Percentiles rank a stretch among this genome's conserved stretches.
Conservation (phyloP, 2,888 invertebrate genomes). For the Gymnocheta viridis region DNA sequence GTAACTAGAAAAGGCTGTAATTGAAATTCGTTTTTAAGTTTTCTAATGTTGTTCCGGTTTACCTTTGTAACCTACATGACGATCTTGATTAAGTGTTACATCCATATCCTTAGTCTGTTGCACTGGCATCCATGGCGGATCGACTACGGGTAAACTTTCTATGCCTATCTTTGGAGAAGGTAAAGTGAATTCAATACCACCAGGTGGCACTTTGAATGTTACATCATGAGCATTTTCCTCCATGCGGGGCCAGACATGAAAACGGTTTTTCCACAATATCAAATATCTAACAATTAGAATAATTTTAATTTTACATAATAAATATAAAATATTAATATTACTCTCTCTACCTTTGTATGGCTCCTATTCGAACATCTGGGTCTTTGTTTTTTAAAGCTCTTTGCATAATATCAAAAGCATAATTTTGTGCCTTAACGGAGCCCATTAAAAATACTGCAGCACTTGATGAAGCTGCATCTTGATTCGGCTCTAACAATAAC, state of each 20-base stretch:
- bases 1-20: slow-evolving; percentile 95
- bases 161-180: slow-evolving; percentile 99
- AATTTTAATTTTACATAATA: not conserved
- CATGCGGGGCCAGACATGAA: slow-evolving; percentile 99
- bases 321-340: not conserved
- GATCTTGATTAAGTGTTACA: slow-evolving; percentile 98
- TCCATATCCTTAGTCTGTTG: slow-evolving; percentile 99
- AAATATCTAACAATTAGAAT: slow-evolving; percentile 86
- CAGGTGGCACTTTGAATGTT: slow-evolving; percentile 98
- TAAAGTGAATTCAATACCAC: slow-evolving; percentile 98
- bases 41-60: slow-evolving; percentile 51
- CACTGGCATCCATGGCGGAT: slow-evolving; percentile 99
- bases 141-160: slow-evolving; percentile 95
- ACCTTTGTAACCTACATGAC: slow-evolving; percentile 87
- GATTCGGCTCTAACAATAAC: slow-evolving; percentile 93
- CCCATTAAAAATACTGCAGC: slow-evolving; percentile 96
- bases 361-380: slow-evolving; percentile 90
- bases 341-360: slow-evolving; percentile 90
- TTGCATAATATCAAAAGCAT: slow-evolving; percentile 94
- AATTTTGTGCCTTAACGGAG: slow-evolving; percentile 95
- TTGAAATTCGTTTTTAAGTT: slow-evolving; percentile 52
- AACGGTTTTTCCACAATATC: slow-evolving; percentile 97
- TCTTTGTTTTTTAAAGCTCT: slow-evolving; percentile 92
- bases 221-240: slow-evolving; percentile 96
- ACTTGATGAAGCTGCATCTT: slow-evolving; percentile 91